Conservation (phyloP, 2,888 invertebrate genomes). For the Dascillus cervinus region DNA sequence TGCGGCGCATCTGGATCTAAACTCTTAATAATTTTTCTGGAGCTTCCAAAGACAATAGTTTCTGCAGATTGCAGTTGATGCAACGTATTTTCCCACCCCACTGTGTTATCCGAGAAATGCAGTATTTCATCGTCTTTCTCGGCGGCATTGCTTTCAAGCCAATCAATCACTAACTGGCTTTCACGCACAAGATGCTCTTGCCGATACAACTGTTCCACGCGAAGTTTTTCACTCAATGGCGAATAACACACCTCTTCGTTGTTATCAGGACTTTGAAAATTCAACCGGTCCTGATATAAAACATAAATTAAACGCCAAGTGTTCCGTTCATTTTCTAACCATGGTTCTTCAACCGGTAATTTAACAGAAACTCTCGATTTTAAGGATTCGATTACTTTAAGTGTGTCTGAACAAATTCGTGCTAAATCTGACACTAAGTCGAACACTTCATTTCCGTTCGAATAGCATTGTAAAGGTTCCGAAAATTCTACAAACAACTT, state of each 20-base stretch:
- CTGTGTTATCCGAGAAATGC: conserved; percentile 72
- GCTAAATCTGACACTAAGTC: conserved; percentile 36
- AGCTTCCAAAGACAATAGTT: conserved; percentile 51
- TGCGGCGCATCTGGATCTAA: conserved; percentile 88
- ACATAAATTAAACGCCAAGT: conserved; percentile 82
- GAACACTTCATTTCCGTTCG: conserved; percentile 33
- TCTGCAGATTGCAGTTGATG: conserved; percentile 58
- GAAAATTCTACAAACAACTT: conserved; percentile 39
- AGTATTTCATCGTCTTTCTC: conserved; percentile 49
- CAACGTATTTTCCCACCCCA: conserved; percentile 89
- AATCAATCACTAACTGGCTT: conserved; percentile 82
- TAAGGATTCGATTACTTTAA: conserved; percentile 34
- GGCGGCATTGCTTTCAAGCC: conserved; percentile 78
- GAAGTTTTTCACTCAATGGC: conserved; percentile 51
- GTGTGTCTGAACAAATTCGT: conserved; percentile 37
- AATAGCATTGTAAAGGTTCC: conserved; percentile 34
- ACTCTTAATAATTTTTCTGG: conserved; percentile 54
- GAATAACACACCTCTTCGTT: conserved; percentile 19
- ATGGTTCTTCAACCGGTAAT: conserved; percentile 34
- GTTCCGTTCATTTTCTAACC: conserved; percentile 75
- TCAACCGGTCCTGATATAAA: conserved; percentile 72
- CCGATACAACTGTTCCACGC: conserved; percentile 51
- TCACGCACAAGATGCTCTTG: conserved; percentile 51
- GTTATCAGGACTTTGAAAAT: conserved; percentile 33
- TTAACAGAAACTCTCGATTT: conserved; percentile 32